Conservation (phyloP, 2,797 vertebrate genomes). For the Danionella dracula region DNA sequence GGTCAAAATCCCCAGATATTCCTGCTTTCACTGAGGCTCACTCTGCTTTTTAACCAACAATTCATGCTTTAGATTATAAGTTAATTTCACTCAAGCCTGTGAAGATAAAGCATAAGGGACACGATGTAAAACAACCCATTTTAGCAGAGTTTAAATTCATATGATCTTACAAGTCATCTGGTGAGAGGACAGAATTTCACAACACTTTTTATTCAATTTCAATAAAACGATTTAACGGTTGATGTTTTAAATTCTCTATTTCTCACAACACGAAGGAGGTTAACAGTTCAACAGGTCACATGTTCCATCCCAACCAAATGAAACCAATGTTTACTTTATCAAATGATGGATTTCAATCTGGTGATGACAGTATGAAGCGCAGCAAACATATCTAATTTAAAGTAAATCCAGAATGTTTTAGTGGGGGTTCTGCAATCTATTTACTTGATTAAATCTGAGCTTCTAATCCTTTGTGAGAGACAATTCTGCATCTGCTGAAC, state of each 20-base stretch:
- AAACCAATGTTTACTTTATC: constrained; percentile 10
- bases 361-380: not conserved
- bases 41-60: not conserved
- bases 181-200: not conserved
- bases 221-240: not conserved
- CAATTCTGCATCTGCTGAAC: constrained; percentile 19
- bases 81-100: not conserved
- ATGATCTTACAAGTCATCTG: not conserved
- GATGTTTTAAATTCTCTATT: constrained; percentile 2
- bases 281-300: constrained; percentile 33
- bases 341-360: constrained; percentile 28
- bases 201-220: not conserved
- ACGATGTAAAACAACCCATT: not conserved
- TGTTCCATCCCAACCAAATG: constrained; percentile 20
- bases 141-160: not conserved
- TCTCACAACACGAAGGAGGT: constrained; percentile 26
- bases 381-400: constrained; percentile 28
- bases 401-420: constrained; percentile 15
- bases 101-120: not conserved
- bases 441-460: constrained; percentile 37
- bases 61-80: not conserved
- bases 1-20: not conserved
- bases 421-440: constrained; percentile 19
- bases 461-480: constrained; percentile 35
- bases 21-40: not conserved